Conservation (phyloP, 2,888 invertebrate species). For the Eupithecia centaureata region DNA sequence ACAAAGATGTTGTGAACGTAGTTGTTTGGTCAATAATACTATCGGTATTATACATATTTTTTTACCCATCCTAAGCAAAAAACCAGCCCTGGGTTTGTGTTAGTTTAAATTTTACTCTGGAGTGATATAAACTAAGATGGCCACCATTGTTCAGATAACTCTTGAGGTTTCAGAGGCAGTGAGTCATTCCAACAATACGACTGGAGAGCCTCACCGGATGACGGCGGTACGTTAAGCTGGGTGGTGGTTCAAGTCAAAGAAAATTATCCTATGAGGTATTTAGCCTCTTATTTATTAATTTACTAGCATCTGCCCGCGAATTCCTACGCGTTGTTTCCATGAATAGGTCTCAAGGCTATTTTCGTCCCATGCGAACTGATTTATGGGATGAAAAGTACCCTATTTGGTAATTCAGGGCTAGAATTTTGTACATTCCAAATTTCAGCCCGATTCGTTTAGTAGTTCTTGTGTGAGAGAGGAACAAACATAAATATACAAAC, state of each 20-base stretch:
- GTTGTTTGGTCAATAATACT: no score
- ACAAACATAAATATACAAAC: no score
- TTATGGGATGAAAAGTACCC: no score
- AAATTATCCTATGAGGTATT: not conserved
- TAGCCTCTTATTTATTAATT: not conserved
- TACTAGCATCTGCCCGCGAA: no score
- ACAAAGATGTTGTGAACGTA: no score
- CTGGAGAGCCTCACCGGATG: constrained; percentile 55
- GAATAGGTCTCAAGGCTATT: no score
- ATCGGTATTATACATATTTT: not conserved
- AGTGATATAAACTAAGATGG: not conserved
- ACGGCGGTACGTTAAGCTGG: constrained; percentile 44
- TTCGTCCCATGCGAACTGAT: no score
- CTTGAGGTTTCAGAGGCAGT: constrained; percentile 27
- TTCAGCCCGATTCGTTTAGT: no score
- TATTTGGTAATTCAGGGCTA: no score
- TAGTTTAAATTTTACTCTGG: not conserved
- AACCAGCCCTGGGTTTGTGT: not conserved
- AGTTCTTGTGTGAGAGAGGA: no score
- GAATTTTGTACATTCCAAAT: no score
- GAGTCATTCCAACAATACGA: constrained; percentile 65
- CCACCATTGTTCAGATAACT: constrained; percentile 26
- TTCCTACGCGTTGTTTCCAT: no score
- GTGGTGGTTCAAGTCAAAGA: constrained; percentile 13
- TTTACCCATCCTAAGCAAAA: not conserved